Evolutionary conservation across 2,888 invertebrate species (phyloP).

Genomic region (Acronicta leporina): DNA sequence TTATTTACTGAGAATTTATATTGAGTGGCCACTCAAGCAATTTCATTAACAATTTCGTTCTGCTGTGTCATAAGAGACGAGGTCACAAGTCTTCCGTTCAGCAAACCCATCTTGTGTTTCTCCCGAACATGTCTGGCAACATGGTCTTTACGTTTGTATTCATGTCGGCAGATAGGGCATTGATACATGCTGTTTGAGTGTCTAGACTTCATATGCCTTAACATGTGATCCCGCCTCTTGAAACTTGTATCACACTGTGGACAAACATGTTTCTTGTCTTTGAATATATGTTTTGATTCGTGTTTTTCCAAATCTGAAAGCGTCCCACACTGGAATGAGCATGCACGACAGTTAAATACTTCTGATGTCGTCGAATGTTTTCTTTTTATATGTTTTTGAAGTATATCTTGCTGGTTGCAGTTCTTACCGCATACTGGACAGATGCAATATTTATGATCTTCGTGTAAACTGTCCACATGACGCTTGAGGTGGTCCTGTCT

Average conservation of each 20-base stretch:
- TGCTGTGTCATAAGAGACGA: constrained; percentile 36
- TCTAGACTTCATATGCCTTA: constrained; percentile 70
- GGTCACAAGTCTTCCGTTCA: constrained; percentile 65
- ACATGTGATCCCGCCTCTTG: constrained; percentile 74
- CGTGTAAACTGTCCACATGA: constrained; percentile 68
- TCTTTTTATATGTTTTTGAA: constrained; percentile 66
- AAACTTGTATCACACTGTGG: constrained; percentile 66
- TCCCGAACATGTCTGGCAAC: constrained; percentile 71
- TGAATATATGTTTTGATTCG: constrained; percentile 57
- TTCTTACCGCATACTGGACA: constrained; percentile 70
- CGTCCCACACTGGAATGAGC: constrained; percentile 57
- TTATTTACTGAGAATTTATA: too few relatives aligned
- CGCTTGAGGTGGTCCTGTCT: constrained; percentile 72
- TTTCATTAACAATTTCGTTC: neutral
- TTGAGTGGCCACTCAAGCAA: neutral
- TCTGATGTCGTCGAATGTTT: constrained; percentile 56
- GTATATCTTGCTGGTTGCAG: constrained; percentile 62
- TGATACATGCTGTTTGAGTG: constrained; percentile 65
- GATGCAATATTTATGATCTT: constrained; percentile 41
- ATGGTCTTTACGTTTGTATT: constrained; percentile 74
- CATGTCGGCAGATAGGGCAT: constrained; percentile 69
- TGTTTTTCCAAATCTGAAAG: constrained; percentile 62
- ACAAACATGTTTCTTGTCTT: constrained; percentile 63
- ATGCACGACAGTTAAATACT: constrained; percentile 65
- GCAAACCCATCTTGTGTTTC: constrained; percentile 69